phyloP scores from a whole-genome alignment of 2,797 vertebrate species.

The Anas flavirostris region DNA sequence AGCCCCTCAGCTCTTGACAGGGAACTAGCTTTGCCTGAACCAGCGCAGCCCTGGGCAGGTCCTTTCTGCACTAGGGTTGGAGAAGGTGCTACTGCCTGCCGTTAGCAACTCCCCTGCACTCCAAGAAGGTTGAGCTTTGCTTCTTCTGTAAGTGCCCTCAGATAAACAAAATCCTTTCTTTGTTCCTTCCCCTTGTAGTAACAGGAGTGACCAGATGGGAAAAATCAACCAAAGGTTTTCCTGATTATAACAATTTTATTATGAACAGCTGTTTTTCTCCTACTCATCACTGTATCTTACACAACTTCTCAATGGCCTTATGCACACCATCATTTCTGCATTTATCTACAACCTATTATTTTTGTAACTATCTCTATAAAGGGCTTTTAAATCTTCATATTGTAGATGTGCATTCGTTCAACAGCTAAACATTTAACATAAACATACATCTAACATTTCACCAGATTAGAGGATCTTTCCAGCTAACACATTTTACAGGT shows the following conservation, averaged over 20 bases:
- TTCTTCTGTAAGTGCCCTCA: slow-evolving; percentile 15
- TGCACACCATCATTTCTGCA: neutral
- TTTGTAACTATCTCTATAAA: neutral
- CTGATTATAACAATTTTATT: slow-evolving; percentile 35
- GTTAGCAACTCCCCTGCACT: neutral
- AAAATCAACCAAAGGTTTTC: slow-evolving; percentile 52
- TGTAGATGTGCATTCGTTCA: slow-evolving; percentile 1
- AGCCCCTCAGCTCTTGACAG: neutral
- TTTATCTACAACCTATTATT: neutral
- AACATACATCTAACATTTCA: neutral
- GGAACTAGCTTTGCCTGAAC: neutral
- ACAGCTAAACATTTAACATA: neutral
- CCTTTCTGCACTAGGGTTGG: neutral
- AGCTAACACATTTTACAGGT: slow-evolving; percentile 48
- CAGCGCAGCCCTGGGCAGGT: neutral
- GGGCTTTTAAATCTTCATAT: neutral
- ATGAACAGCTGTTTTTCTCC: slow-evolving; percentile 8
- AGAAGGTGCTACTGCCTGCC: neutral
- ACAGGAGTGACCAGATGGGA: slow-evolving; percentile 39
- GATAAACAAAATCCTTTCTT: slow-evolving; percentile 33
- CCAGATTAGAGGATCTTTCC: neutral
- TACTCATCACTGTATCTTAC: neutral
- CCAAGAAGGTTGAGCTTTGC: neutral
- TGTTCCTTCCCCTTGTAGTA: slow-evolving; percentile 23
- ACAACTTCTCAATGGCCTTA: neutral